These are phyloP conservation scores for Timandra comae DNA, from an alignment of 2,888 invertebrate genomes.

Conservation along the genomic window DNA sequence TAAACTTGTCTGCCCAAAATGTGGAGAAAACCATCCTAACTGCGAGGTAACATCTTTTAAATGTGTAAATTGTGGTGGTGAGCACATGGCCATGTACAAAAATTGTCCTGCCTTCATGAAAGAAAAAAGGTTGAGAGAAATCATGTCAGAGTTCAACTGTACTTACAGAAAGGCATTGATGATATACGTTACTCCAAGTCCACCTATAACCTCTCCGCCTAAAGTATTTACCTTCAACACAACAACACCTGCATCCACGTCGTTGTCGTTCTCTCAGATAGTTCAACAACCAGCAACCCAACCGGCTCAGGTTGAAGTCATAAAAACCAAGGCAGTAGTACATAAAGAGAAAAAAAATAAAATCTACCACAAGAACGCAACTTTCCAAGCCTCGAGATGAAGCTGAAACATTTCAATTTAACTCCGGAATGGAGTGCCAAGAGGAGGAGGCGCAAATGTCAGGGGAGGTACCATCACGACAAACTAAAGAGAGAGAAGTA, in stretches of 20 bases:
- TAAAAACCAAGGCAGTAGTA: background rate
- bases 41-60: slow-evolving; percentile 13
- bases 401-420: no score
- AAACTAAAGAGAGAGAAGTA: background rate
- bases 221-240: no score
- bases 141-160: slow-evolving; percentile 18
- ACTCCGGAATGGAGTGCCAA: no score
- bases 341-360: background rate
- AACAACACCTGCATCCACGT: background rate
- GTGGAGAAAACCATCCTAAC: slow-evolving; percentile 13
- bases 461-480: background rate
- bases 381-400: no score
- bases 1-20: slow-evolving; percentile 12
- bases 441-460: background rate
- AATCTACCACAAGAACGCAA: background rate
- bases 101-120: slow-evolving; percentile 17
- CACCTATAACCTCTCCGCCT: no score
- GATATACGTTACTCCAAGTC: slow-evolving; percentile 1
- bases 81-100: slow-evolving; percentile 19
- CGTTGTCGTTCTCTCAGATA: background rate
- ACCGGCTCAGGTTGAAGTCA: background rate
- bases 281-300: background rate
- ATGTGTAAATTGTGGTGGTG: slow-evolving; percentile 18
- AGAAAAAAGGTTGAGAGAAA: slow-evolving; percentile 18
- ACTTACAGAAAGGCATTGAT: slow-evolving; percentile 13